Evolutionary conservation across 2,888 invertebrate species (phyloP).

Genomic region (Physocephala rufipes): DNA sequence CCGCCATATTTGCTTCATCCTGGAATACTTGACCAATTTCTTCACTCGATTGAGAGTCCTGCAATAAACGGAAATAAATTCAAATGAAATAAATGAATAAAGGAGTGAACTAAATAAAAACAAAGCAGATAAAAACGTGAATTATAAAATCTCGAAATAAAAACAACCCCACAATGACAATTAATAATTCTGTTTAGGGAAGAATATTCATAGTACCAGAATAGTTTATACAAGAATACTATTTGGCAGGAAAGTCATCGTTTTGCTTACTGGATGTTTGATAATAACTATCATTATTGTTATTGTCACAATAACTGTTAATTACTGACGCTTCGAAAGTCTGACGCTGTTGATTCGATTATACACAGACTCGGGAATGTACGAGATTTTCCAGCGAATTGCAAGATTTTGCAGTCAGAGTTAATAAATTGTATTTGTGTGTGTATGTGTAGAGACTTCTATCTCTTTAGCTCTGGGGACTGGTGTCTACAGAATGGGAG

Average conservation of each 20-base stretch:
- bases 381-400: too few relatives aligned
- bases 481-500: too few relatives aligned
- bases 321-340: too few relatives aligned
- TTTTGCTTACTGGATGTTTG: not conserved
- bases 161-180: not conserved
- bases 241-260: not conserved
- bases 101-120: not conserved
- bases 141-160: not conserved
- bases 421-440: too few relatives aligned
- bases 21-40: conserved; percentile 89
- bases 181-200: not conserved
- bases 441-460: too few relatives aligned
- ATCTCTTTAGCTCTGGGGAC: too few relatives aligned
- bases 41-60: conserved; percentile 67
- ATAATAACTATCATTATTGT: too few relatives aligned
- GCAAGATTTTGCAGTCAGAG: too few relatives aligned
- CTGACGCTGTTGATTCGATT: too few relatives aligned
- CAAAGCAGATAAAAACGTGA: not conserved
- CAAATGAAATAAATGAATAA: not conserved
- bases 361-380: too few relatives aligned
- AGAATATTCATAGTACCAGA: not conserved
- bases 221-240: not conserved
- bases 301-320: too few relatives aligned
- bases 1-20: conserved; percentile 86
- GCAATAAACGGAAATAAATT: conserved; percentile 44